Evolutionary conservation across 2,113 vertebrate species (phyloP).

Genomic region (Nerophis ophidion): DNA sequence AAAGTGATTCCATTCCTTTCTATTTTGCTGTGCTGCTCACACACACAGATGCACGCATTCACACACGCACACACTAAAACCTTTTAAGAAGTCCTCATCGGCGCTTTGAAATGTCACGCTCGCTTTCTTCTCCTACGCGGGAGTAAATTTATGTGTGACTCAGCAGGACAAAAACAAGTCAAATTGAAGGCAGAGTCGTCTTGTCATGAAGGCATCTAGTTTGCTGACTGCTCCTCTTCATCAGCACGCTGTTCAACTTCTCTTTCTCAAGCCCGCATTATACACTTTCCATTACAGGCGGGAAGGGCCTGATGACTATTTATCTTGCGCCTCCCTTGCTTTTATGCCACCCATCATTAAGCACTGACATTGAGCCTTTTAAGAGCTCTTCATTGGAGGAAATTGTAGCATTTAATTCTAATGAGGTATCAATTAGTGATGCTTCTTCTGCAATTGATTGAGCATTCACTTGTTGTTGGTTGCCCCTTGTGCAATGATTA

Average conservation of each 20-base stretch:
- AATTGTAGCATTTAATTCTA: constrained; percentile 26
- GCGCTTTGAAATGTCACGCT: constrained; percentile 11
- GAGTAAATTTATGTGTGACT: constrained; percentile 26
- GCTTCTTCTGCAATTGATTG: constrained; percentile 21
- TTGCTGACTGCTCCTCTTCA: constrained; percentile 49
- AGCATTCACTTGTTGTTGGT: constrained; percentile 9
- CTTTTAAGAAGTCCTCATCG: constrained; percentile 27
- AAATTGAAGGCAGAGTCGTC: constrained; percentile 17
- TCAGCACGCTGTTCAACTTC: constrained; percentile 9
- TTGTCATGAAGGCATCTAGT: constrained; percentile 25
- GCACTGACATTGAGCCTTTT: constrained; percentile 14
- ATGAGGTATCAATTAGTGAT: constrained; percentile 20
- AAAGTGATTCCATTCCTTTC: background rate
- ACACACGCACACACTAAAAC: background rate
- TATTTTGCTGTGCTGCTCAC: too few species aligned
- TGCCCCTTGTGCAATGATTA: constrained; percentile 26
- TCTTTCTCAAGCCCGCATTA: background rate
- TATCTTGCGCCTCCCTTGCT: constrained; percentile 19
- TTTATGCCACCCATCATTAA: constrained; percentile 27
- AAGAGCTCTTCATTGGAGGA: constrained; percentile 13
- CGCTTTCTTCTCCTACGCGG: constrained; percentile 5
- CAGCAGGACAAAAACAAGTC: constrained; percentile 28
- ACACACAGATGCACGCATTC: constrained; percentile 5
- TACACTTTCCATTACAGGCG: constrained; percentile 31
- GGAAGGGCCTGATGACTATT: constrained; percentile 31